Evolutionary conservation across 1,140 invertebrate species (phyloP).

Genomic region (Chionoecetes opilio): DNA sequence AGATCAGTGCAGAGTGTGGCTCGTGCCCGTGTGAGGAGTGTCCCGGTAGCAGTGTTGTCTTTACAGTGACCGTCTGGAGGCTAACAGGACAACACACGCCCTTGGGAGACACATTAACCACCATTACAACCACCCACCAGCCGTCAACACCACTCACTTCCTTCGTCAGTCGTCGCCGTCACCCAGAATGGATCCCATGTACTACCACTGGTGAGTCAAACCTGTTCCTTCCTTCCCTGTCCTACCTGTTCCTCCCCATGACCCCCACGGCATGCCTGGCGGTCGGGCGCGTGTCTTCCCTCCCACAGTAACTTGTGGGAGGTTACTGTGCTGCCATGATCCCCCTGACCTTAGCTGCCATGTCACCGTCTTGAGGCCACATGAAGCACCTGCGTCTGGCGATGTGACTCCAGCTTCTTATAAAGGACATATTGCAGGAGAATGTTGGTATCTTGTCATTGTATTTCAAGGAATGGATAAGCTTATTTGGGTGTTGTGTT

Average conservation of each 20-base stretch:
- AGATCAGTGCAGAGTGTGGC: neutral
- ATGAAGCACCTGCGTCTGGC: too few species aligned
- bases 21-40: neutral
- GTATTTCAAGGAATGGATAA: too few species aligned
- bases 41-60: neutral
- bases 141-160: neutral
- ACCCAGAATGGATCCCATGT: slow-evolving; percentile 55
- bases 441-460: too few species aligned
- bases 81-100: neutral
- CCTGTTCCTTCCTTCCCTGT: neutral
- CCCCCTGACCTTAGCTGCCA: too few species aligned
- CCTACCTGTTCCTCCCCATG: too few species aligned
- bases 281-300: too few species aligned
- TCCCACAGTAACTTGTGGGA: too few species aligned
- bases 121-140: slow-evolving; percentile 25
- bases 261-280: neutral
- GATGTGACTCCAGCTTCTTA: too few species aligned
- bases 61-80: neutral
- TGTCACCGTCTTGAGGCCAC: too few species aligned
- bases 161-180: slow-evolving; percentile 17
- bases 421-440: too few species aligned
- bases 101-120: neutral
- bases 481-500: too few species aligned
- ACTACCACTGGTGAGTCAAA: slow-evolving; percentile 62
- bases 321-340: too few species aligned